Evolutionary conservation across 92 coral and sea anemone genomes (phyloP).

Genomic region (Porites cylindrica): DNA sequence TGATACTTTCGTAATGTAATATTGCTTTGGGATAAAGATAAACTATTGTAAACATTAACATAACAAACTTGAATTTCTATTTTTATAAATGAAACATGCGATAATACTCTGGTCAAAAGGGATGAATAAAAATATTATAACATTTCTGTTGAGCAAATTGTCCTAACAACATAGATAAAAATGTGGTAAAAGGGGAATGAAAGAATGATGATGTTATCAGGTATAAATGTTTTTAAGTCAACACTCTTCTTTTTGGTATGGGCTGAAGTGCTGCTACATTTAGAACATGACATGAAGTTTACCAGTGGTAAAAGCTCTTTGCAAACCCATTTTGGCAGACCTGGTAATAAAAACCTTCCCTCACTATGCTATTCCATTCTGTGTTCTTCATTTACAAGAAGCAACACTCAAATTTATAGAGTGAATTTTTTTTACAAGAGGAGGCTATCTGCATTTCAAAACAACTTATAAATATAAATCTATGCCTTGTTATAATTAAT

Average conservation of each 20-base stretch:
- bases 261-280: background rate
- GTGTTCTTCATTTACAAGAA: background rate
- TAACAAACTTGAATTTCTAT: background rate
- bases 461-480: constrained; percentile 3
- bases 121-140: background rate
- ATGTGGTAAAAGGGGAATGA: background rate
- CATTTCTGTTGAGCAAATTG: background rate
- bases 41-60: constrained; percentile 11
- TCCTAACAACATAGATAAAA: too few species aligned
- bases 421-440: background rate
- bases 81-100: background rate
- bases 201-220: background rate
- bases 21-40: constrained; percentile 2
- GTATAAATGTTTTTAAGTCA: background rate
- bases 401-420: too few species aligned
- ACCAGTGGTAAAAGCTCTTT: background rate
- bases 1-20: background rate
- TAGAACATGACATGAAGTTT: too few species aligned
- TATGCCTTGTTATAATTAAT: background rate
- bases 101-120: constrained; percentile 5
- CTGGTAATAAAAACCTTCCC: background rate
- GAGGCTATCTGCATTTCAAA: constrained; percentile 1
- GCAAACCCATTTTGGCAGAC: background rate
- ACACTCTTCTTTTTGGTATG: background rate
- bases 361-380: constrained; percentile 11